Evolutionary conservation across 2,888 invertebrate species (phyloP).

Genomic region (Mesoligia furuncula): DNA sequence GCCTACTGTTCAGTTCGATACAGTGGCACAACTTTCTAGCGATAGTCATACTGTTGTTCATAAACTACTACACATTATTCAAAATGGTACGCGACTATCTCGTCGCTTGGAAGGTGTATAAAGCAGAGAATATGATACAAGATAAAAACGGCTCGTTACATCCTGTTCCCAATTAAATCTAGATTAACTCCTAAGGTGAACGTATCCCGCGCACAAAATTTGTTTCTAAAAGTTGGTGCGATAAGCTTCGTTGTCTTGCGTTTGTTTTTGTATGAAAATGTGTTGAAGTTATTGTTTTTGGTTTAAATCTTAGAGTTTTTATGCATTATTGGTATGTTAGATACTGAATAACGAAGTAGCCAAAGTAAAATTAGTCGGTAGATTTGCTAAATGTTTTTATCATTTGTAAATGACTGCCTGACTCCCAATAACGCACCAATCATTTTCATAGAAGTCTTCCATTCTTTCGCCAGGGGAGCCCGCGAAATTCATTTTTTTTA

Average conservation of each 20-base stretch:
- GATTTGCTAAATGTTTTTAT: constrained; percentile 14
- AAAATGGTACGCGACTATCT: constrained; percentile 96
- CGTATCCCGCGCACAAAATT: constrained; percentile 65
- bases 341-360: constrained; percentile 14
- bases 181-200: constrained; percentile 54
- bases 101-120: constrained; percentile 95
- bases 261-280: constrained; percentile 2
- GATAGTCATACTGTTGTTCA: constrained; percentile 95
- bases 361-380: constrained; percentile 25
- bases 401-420: not conserved
- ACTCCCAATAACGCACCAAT: not conserved
- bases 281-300: constrained; percentile 12
- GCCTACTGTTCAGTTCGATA: constrained; percentile 94
- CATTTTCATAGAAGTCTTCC: constrained; percentile 31
- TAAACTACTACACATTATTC: constrained; percentile 97
- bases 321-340: constrained; percentile 10
- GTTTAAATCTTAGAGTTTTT: not conserved
- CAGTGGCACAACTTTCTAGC: constrained; percentile 98
- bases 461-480: not conserved
- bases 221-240: constrained; percentile 24
- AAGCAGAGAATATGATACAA: constrained; percentile 93
- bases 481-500: too few relatives aligned
- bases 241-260: constrained; percentile 42
- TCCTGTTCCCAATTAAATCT: constrained; percentile 60
- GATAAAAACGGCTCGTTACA: constrained; percentile 85